phyloP scores from a whole-genome alignment of 2,888 invertebrate genomes.

The Petrolisthes cinctipes region DNA sequence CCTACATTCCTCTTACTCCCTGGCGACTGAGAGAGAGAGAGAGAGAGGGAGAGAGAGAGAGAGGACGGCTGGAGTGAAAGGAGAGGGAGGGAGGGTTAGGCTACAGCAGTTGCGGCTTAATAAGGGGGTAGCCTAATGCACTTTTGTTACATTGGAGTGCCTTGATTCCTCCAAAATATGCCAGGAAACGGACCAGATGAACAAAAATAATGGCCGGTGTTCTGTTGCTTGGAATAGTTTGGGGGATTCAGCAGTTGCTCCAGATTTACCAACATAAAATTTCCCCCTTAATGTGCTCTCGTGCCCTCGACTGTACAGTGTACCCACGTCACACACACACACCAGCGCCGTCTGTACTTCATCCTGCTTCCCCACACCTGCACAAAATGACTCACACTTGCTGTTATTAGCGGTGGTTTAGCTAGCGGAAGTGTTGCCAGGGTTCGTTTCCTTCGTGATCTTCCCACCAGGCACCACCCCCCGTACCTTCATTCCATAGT shows the following conservation, averaged over 20 bases:
- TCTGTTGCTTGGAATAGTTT: too few species aligned
- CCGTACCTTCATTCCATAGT: background rate
- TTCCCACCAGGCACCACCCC: background rate
- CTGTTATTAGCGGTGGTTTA: background rate
- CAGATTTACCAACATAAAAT: too few species aligned
- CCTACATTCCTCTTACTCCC: constrained; percentile 6
- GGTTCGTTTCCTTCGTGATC: background rate
- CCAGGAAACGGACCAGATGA: too few species aligned
- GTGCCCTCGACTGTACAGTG: too few species aligned
- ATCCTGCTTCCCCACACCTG: background rate
- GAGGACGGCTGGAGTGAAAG: background rate
- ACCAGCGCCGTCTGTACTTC: background rate
- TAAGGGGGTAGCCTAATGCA: background rate
- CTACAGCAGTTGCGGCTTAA: background rate
- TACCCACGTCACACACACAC: background rate
- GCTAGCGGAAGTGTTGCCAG: background rate
- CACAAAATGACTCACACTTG: background rate
- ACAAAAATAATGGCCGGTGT: too few species aligned
- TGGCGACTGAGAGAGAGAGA: background rate
- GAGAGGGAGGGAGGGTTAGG: background rate
- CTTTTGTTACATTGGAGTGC: background rate
- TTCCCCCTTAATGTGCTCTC: background rate
- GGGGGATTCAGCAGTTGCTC: too few species aligned
- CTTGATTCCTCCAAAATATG: too few species aligned
- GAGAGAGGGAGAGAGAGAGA: background rate